These are phyloP conservation scores for Sebastes iracundus DNA, from an alignment of 2,797 vertebrate genomes.

Conservation along the genomic window DNA sequence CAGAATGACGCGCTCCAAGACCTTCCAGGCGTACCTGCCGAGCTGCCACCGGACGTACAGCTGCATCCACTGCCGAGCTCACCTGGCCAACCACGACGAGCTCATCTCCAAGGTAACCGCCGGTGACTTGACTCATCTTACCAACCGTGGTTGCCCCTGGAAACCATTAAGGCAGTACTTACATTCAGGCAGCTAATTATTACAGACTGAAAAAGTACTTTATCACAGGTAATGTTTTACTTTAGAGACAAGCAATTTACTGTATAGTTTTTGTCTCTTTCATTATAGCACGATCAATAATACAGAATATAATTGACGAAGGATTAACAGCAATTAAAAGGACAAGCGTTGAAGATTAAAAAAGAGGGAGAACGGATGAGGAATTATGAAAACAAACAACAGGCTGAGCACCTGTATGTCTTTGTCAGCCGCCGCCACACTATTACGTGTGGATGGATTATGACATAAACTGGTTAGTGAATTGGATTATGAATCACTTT, in stretches of 20 bases:
- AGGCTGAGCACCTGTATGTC: slow-evolving; percentile 40
- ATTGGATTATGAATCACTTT: slow-evolving; percentile 66
- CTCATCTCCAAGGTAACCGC: slow-evolving; percentile 96
- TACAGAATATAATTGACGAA: not conserved
- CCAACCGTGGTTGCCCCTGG: not conserved
- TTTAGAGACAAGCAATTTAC: not conserved
- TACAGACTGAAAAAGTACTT: not conserved
- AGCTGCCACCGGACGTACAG: slow-evolving; percentile 98
- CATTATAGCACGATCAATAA: not conserved
- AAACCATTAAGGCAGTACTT: slow-evolving; percentile 1
- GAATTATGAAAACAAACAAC: slow-evolving; percentile 11
- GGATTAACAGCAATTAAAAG: not conserved
- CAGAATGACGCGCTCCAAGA: slow-evolving; percentile 94
- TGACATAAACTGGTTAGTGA: slow-evolving; percentile 46
- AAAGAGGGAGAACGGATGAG: not conserved
- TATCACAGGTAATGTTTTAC: not conserved
- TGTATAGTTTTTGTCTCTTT: not conserved
- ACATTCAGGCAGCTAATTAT: slow-evolving; percentile 4
- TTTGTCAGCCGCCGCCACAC: slow-evolving; percentile 10
- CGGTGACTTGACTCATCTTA: not conserved
- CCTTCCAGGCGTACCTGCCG: slow-evolving; percentile 98
- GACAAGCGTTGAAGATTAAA: not conserved
- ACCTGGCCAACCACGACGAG: slow-evolving; percentile 98
- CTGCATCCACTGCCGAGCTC: slow-evolving; percentile 98
- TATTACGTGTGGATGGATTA: slow-evolving; percentile 40